Conservation (phyloP, 2,888 invertebrate species). For the Rotaria socialis region DNA sequence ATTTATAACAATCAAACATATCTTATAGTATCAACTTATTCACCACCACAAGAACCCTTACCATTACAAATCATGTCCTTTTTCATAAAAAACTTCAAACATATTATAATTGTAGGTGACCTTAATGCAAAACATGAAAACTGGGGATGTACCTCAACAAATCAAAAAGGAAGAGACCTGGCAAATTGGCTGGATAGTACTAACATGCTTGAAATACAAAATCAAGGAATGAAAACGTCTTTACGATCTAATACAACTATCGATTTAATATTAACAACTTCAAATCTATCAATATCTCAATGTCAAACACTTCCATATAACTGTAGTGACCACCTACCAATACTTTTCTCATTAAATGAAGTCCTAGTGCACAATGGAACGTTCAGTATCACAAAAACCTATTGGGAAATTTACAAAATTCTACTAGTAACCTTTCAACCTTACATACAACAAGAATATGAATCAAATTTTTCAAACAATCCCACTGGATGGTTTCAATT, state of each 20-base stretch:
- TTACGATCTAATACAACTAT: background rate
- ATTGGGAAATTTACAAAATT: background rate
- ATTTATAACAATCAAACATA: background rate
- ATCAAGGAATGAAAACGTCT: background rate
- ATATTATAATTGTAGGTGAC: background rate
- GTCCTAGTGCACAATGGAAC: background rate
- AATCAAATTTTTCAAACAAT: too few species aligned
- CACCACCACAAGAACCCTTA: background rate
- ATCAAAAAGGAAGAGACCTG: background rate
- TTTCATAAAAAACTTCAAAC: background rate
- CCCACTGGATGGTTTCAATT: background rate
- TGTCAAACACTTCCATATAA: background rate
- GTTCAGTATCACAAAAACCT: background rate
- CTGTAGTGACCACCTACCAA: background rate
- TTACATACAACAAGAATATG: background rate
- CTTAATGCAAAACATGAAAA: background rate
- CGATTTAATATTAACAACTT: background rate
- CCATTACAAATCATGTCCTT: background rate
- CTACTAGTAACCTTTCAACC: background rate
- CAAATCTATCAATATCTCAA: background rate
- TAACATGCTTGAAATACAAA: background rate
- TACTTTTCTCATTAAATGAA: background rate
- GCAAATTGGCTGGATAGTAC: background rate
- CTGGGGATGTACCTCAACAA: background rate
- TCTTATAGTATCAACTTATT: background rate